A percentile compares a stretch with the other conserved stretches of the same genome.
These are phyloP conservation scores for Zosterops borbonicus DNA, from an alignment of 2,113 vertebrate genomes.

Conservation along the genomic window DNA sequence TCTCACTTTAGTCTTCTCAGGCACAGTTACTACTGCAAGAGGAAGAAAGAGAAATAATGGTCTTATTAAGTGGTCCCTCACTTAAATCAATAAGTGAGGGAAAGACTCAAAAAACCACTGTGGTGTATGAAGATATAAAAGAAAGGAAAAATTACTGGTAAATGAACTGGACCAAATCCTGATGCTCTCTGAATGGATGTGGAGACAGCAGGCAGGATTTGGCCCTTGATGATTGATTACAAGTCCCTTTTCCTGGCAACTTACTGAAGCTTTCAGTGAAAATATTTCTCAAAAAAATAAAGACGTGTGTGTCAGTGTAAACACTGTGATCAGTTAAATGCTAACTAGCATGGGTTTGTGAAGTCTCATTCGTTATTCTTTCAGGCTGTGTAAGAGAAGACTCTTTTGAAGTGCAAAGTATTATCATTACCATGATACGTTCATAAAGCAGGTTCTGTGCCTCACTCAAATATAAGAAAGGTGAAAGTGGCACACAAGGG, in stretches of 20 bases:
- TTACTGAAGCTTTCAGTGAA: conserved; percentile 41
- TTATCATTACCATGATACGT: conserved; percentile 9
- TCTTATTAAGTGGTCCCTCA: not conserved
- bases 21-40: not conserved
- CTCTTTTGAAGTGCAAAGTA: conserved; percentile 68
- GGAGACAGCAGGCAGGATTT: conserved; percentile 12
- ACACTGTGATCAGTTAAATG: conserved; percentile 66
- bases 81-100: not conserved
- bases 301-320: conserved; percentile 45
- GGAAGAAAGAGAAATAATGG: conserved; percentile 29
- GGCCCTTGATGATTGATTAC: not conserved
- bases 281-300: conserved; percentile 19
- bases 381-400: conserved; percentile 14
- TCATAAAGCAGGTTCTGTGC: not conserved
- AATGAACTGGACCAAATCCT: not conserved
- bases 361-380: conserved; percentile 61
- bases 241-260: not conserved
- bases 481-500: not conserved
- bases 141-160: not conserved
- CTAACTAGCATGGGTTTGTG: conserved; percentile 60
- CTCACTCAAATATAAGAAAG: not conserved
- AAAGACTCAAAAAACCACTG: not conserved
- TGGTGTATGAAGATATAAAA: not conserved
- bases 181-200: not conserved
- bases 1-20: not conserved